Base-by-base conservation (phyloP, 2,797 vertebrate species). In the Tadarida brasiliensis region DNA sequence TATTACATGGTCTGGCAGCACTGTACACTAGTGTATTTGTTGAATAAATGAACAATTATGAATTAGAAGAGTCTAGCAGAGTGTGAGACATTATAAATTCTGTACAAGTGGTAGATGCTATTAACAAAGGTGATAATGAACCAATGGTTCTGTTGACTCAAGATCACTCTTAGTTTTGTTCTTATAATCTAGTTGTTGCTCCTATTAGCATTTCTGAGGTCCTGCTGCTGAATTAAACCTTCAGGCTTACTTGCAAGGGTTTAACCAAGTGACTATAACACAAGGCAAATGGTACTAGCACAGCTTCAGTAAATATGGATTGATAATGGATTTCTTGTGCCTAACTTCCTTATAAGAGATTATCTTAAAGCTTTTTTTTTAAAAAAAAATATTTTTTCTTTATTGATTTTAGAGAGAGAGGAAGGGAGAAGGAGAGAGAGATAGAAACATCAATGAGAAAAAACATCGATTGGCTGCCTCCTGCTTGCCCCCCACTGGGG, bases 261-360 rank as follows among this genome's bases (percentile, higher is more conserved):
- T 63, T 96, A 91, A 93, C 56, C 51, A 54, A 92, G 8, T 80
- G 59, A 95, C 17, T 74, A 24, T 47, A 87, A 61, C 16, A 70
- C 17, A 51, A 54, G 78, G 8, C 28, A 92, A 96, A 57, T 35
- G 85, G 19, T 61, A 74, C 39, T 76, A 65, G 5, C 16, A 67
- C 12, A 74, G 11, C 47, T 83, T 92, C 33, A 70, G 80, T 67
- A 71, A 81, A 73, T 93, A 65, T 26, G 83, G 65, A 83, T 67
- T 83, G 84, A 81, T 76, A 59, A 83, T 80, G 57, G 57, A 81
- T 88, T 93, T 91, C 54, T 44, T 91, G 80, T 93, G 86, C n/a
- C 30, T 89, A 92, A 81, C 14, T 44, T 84, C 22, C 16, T 89
- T 65, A 15, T 89, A 88, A 83, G 54, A 89, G 67, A 70, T 73